phyloP scores from a whole-genome alignment of 2,888 invertebrate genomes.

The Entomobrya proxima region DNA sequence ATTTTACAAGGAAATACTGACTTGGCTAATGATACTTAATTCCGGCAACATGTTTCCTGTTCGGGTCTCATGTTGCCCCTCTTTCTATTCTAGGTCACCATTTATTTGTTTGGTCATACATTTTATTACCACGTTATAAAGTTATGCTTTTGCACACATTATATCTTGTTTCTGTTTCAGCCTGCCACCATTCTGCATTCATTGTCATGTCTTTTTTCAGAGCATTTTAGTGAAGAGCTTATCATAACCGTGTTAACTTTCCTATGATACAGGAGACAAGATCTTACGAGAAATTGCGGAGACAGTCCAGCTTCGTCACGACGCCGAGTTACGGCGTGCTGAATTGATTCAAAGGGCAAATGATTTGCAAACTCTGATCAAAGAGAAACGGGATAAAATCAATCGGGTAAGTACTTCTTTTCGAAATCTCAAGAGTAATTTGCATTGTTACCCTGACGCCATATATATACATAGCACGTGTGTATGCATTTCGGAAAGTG shows the following conservation, averaged over 20 bases:
- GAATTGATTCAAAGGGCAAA: constrained; percentile 75
- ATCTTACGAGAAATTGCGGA: constrained; percentile 75
- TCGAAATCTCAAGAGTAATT: neutral
- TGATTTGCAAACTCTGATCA: constrained; percentile 75
- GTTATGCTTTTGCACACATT: too few species aligned
- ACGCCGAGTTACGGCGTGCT: constrained; percentile 75
- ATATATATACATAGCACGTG: too few species aligned
- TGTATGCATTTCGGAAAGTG: constrained; percentile 49
- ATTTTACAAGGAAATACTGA: too few species aligned
- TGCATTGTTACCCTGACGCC: neutral
- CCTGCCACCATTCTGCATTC: too few species aligned
- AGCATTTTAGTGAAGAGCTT: too few species aligned
- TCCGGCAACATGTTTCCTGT: neutral
- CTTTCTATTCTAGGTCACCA: constrained; percentile 37
- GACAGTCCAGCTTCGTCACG: constrained; percentile 75
- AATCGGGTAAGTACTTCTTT: constrained; percentile 72
- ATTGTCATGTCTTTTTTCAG: too few species aligned
- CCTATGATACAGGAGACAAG: constrained; percentile 73
- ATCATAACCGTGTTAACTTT: neutral
- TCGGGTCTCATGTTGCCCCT: constrained; percentile 40
- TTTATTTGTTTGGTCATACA: constrained; percentile 60
- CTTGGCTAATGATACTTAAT: too few species aligned
- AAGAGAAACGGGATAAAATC: constrained; percentile 76
- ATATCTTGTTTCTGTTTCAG: too few species aligned
- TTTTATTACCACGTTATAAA: too few species aligned